phyloP scores from a whole-genome alignment of 2,113 vertebrate genomes.

The Scomber colias region DNA sequence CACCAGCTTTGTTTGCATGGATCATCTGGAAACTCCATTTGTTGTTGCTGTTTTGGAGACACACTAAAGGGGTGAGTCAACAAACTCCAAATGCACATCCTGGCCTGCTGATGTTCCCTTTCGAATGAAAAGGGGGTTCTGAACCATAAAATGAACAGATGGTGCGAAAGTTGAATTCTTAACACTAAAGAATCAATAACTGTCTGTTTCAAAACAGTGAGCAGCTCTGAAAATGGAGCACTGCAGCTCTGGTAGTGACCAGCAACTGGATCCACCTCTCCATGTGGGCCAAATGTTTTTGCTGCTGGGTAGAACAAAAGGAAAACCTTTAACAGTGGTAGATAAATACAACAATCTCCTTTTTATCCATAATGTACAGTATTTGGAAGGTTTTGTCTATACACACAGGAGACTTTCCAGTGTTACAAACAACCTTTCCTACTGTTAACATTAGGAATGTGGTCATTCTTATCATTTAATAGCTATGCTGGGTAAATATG shows the following conservation, averaged over 20 bases:
- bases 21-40: slow-evolving; percentile 75
- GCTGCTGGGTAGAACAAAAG: background rate
- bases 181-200: slow-evolving; percentile 67
- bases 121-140: slow-evolving; percentile 39
- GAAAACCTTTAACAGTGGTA: background rate
- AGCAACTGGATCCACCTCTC: slow-evolving; percentile 29
- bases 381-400: background rate
- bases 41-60: slow-evolving; percentile 53
- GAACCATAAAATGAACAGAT: slow-evolving; percentile 69
- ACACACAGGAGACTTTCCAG: background rate
- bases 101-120: slow-evolving; percentile 37
- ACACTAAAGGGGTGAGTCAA: slow-evolving; percentile 54
- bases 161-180: slow-evolving; percentile 63
- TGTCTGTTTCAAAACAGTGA: slow-evolving; percentile 67
- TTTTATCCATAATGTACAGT: background rate
- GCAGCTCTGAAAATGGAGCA: slow-evolving; percentile 49
- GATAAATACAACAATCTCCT: background rate
- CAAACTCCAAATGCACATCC: slow-evolving; percentile 62
- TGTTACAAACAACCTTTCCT: background rate
- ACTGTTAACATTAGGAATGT: background rate
- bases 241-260: slow-evolving; percentile 35
- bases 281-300: slow-evolving; percentile 8
- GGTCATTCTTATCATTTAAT: background rate
- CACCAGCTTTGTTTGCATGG: slow-evolving; percentile 74
- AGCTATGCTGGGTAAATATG: background rate